phyloP scores from a whole-genome alignment of 35 echinoderm and acorn worm species.

The Ptychodera flava region DNA sequence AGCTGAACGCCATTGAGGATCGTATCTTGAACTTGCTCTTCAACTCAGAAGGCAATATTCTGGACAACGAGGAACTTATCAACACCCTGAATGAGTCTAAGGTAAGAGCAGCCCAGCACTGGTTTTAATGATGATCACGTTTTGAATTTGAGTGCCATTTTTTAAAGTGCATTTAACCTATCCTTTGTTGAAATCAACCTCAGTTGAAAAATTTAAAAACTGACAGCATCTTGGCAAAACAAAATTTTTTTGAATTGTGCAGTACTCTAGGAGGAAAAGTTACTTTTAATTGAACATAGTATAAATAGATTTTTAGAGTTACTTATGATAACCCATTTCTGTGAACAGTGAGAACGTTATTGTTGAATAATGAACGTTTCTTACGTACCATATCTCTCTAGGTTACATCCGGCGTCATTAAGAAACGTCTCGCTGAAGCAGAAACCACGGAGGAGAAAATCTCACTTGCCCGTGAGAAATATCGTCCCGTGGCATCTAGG shows the following conservation, averaged over 20 bases:
- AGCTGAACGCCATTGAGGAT: conserved; percentile 96
- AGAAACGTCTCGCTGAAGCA: conserved; percentile 77
- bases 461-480: conserved; percentile 84
- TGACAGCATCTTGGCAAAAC: background rate
- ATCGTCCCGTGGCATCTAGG: conserved; percentile 72
- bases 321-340: no score
- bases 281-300: no score
- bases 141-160: no score
- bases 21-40: conserved; percentile 86
- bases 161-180: no score
- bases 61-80: conserved; percentile 98
- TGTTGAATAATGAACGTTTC: no score
- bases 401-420: conserved; percentile 98
- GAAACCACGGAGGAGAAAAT: conserved; percentile 96
- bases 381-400: conserved; percentile 2
- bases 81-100: conserved; percentile 97
- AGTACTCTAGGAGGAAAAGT: no score
- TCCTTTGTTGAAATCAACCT: no score
- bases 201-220: background rate
- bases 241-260: no score
- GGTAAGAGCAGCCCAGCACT: no score
- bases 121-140: no score
- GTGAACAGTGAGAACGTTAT: no score
- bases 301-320: no score
- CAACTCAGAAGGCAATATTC: conserved; percentile 96